phyloP scores from a whole-genome alignment of 2,113 vertebrate genomes.

The Butorides virescens region DNA sequence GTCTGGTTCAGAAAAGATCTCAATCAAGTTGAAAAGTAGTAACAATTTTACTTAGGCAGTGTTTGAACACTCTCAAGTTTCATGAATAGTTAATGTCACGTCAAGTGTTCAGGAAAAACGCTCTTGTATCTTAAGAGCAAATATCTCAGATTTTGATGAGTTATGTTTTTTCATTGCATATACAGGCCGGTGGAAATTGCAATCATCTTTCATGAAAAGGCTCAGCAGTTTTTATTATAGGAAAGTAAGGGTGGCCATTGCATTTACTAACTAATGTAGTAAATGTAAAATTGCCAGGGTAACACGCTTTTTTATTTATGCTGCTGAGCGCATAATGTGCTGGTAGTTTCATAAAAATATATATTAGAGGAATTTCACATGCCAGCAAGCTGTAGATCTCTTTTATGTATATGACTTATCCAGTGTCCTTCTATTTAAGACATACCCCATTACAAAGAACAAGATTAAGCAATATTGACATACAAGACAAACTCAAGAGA shows the following conservation, averaged over 20 bases:
- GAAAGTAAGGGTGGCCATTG: conserved; percentile 48
- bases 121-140: conserved; percentile 68
- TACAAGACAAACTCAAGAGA: neutral
- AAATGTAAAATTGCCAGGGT: conserved; percentile 56
- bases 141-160: conserved; percentile 74
- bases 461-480: neutral
- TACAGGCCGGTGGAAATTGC: conserved; percentile 70
- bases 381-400: conserved; percentile 52
- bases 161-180: conserved; percentile 56
- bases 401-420: conserved; percentile 43
- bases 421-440: conserved; percentile 49
- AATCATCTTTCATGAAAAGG: conserved; percentile 74
- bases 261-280: conserved; percentile 67
- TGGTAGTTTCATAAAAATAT: conserved; percentile 48
- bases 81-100: conserved; percentile 79
- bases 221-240: conserved; percentile 61
- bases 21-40: conserved; percentile 69
- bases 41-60: conserved; percentile 52
- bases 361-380: conserved; percentile 56
- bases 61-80: conserved; percentile 46
- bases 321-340: conserved; percentile 57
- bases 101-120: conserved; percentile 53
- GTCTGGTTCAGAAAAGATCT: conserved; percentile 16
- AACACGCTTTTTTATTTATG: conserved; percentile 66
- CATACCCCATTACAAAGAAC: neutral